phyloP scores from a whole-genome alignment of 2,797 vertebrate species.

The Crocidura indochinensis region DNA sequence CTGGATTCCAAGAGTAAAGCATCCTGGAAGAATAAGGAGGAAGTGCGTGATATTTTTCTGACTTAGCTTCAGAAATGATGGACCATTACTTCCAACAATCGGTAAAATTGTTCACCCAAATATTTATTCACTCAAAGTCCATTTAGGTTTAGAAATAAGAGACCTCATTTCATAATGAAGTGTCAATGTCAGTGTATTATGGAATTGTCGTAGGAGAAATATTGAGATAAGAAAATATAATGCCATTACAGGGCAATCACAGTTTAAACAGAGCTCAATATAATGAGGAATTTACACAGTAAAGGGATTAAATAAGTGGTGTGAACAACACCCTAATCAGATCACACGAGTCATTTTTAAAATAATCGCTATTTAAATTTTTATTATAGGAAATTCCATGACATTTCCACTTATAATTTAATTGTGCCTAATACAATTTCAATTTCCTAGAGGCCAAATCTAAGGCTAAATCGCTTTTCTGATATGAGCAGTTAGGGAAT shows the following conservation, averaged over 20 bases:
- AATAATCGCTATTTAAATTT: constrained; percentile 60
- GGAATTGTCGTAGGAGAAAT: background rate
- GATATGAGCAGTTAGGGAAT: constrained; percentile 68
- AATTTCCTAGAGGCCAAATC: constrained; percentile 58
- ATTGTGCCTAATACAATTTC: constrained; percentile 68
- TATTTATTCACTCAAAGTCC: background rate
- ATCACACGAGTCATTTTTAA: constrained; percentile 60
- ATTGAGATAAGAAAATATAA: constrained; percentile 30
- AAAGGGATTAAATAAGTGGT: constrained; percentile 1
- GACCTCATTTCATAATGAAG: background rate
- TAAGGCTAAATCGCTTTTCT: constrained; percentile 67
- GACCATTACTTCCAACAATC: background rate
- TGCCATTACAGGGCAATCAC: background rate
- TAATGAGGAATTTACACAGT: background rate
- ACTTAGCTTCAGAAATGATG: constrained; percentile 35
- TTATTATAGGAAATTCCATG: constrained; percentile 46
- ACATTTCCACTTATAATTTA: constrained; percentile 66
- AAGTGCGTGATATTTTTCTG: constrained; percentile 15
- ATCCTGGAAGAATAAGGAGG: constrained; percentile 12
- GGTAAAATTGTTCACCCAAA: background rate
- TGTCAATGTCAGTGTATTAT: background rate
- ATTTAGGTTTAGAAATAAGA: constrained; percentile 6
- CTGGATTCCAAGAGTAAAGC: background rate
- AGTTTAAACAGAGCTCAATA: constrained; percentile 43
- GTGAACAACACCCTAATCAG: constrained; percentile 64